Evolutionary conservation across 2,888 invertebrate genomes (phyloP).

Genomic region (Drosophila parthenogenetica): DNA sequence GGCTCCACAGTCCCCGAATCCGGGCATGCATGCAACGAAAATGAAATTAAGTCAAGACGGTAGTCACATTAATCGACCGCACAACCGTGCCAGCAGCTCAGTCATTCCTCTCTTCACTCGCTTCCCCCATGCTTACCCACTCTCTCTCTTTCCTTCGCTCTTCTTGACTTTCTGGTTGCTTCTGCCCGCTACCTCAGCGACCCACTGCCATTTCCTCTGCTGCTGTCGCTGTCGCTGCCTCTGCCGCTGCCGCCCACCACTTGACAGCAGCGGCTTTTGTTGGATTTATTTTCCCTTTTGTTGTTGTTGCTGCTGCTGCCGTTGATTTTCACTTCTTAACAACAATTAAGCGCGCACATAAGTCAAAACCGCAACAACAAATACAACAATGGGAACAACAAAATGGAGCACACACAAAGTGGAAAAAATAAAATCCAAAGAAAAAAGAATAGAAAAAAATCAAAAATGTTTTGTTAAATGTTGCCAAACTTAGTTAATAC

Average conservation of each 20-base stretch:
- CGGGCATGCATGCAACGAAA: slow-evolving; percentile 74
- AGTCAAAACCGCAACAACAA: slow-evolving; percentile 77
- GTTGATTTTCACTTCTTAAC: slow-evolving; percentile 81
- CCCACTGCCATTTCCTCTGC: slow-evolving; percentile 48
- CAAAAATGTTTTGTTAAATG: slow-evolving; percentile 3
- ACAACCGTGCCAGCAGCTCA: slow-evolving; percentile 36
- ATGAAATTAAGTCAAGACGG: slow-evolving; percentile 80
- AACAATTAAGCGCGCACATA: slow-evolving; percentile 80
- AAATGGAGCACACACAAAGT: slow-evolving; percentile 73
- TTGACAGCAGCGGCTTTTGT: slow-evolving; percentile 68
- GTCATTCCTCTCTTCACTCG: not conserved
- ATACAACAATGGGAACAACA: slow-evolving; percentile 63
- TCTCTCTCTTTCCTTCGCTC: not conserved
- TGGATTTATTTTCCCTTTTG: slow-evolving; percentile 71
- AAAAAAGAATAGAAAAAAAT: slow-evolving; percentile 8
- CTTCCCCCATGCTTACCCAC: too few relatives aligned
- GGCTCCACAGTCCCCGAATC: slow-evolving; percentile 48
- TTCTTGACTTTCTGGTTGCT: not conserved
- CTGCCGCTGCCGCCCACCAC: slow-evolving; percentile 55
- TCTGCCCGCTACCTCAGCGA: slow-evolving; percentile 5
- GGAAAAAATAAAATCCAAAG: slow-evolving; percentile 30
- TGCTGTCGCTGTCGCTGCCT: slow-evolving; percentile 26
- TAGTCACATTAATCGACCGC: slow-evolving; percentile 77
- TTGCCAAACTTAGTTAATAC: slow-evolving; percentile 2
- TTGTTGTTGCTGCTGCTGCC: slow-evolving; percentile 43